Evolutionary conservation across 2,113 vertebrate species (phyloP).

Genomic region (Todiramphus chloris): DNA sequence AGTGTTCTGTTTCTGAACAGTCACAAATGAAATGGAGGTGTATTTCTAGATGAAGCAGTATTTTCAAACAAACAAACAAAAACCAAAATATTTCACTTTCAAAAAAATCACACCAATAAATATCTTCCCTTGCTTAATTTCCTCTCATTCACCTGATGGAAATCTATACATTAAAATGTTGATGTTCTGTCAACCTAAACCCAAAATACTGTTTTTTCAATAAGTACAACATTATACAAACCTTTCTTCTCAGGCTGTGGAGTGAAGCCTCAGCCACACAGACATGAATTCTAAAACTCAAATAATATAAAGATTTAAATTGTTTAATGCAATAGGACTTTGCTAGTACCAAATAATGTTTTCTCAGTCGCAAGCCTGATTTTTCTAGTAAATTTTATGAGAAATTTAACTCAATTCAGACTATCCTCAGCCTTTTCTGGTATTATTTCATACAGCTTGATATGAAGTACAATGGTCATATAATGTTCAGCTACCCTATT

Average conservation of each 20-base stretch:
- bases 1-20: neutral
- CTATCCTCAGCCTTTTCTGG: neutral
- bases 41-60: neutral
- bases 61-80: neutral
- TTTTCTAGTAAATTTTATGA: neutral
- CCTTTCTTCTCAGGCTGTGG: neutral
- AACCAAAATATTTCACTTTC: neutral
- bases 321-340: neutral
- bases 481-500: neutral
- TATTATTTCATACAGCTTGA: neutral
- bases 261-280: neutral
- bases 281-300: neutral
- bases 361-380: neutral
- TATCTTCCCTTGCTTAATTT: neutral
- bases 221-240: neutral
- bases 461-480: neutral
- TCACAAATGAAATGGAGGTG: neutral
- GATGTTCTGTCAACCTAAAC: neutral
- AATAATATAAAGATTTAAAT: neutral
- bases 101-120: neutral
- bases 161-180: neutral
- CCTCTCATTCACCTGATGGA: neutral
- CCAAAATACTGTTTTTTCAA: neutral
- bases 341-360: neutral
- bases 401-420: neutral